Evolutionary conservation across 2,113 vertebrate genomes (phyloP), one percentile per base, ranked within the genome.

Genomic region (Sorex araneus): DNA sequence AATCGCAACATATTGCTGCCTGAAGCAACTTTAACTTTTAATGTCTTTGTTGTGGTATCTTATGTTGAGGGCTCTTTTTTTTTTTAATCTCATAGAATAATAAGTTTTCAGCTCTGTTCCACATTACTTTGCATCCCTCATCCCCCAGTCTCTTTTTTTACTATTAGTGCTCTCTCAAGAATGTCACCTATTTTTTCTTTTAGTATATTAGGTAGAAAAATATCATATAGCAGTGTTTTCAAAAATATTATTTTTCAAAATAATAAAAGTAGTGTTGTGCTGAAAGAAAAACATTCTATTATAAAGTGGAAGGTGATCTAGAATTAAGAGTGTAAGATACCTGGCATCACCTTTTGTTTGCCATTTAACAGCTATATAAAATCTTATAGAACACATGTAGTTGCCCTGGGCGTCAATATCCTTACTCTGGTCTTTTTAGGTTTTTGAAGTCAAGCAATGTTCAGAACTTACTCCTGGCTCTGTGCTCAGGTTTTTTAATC

Each of bases 1-100:
- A 94, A 92, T 96, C 90, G 91, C 73, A 96, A 92, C 88, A 92
- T 91, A 91, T 87, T 96, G 73, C 54, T 47, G 89, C 96, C 95
- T 93, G 32, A 9, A 91, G 91, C 91, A 87, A 92, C 91, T 89
- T 87, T 96, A 94, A 95, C 84, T 93, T 93, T 84, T 78, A 93
- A 95, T 87, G 75, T 93, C 89, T 96, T 89, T 93, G 60, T 87
- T 96, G 73, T 87, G 45, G 27, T 47, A 60, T 89, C 90, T 93
- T 92, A 89, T 13, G 47, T 50, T 50, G 47, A 12, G 47, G 13
- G 11, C 11, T 7, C 10, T 50, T 50, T 69, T 77, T 74, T 18
- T 92, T 70, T 60, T 34, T 8, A 4, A 9, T 67, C 47, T 67
- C 43, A 89, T 5, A 67, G 69, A 92, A 84, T 66, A 87, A 88